Base-by-base conservation (phyloP, 1,140 invertebrate genomes). In the Drosophila yakuba region DNA sequence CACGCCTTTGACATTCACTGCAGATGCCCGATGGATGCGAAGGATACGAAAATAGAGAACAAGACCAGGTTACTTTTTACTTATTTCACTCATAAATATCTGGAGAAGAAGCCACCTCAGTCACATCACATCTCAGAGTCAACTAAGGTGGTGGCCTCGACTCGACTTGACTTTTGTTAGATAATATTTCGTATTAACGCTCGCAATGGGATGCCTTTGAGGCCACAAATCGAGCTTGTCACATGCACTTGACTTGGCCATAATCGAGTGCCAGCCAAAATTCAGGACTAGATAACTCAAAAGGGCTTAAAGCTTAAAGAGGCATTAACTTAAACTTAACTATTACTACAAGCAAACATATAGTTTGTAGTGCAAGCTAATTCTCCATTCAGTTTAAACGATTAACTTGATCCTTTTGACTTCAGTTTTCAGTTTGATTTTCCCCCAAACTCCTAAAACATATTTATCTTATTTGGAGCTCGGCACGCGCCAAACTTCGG, bases 1-100 rank as follows among this genome's bases (percentile, higher is more conserved):
- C 71, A 91, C 84, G 83, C 91, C 91, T 92, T 92, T 91, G 80
- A 91, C 88, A 79, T 90, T 92, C 55, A 90, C 91, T 85, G 78
- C 67, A 76, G 68, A 83, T 63, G 23, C 2, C 20, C 3, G 41
- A 28, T 28, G 47, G 25, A 32, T 36, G 35, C 11, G 3, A 36
- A 62, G 58, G 39, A 17, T 36, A 56, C 23, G 4, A 44, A 48
- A 38, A 39, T 55, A 55, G 23, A 47, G 66, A 58, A 61, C 62
- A 63, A 50, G 51, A 54, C 68, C 64, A 54, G 28, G 57, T 78
- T 79, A 88, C 78, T 78, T 76, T 64, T 74, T 79, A 88, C 78
- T 78, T 76, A 61, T 74, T 59, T 38, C 43, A 38, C 25, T 45
- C 36, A 52, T 10, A 36, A 61, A 43, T 17, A n/a, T 5, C 11